Evolutionary conservation across 2,113 vertebrate genomes (phyloP), one percentile per base, ranked within the genome.

Genomic region (Neotoma lepida): DNA sequence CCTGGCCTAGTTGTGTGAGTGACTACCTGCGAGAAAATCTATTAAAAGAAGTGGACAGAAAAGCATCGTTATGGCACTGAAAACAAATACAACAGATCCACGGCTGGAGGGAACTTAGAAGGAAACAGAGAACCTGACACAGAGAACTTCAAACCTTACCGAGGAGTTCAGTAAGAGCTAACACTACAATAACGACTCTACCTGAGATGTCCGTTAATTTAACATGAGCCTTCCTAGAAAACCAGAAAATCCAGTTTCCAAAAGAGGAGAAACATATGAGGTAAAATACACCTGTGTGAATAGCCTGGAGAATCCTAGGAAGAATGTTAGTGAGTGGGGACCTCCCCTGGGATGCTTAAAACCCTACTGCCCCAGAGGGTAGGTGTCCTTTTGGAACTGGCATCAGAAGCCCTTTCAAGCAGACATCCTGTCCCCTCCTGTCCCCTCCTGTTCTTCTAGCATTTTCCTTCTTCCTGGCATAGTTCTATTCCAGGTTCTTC

Each of bases 101-200:
- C 71, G 10, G 17, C 20, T 30, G 49, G 41, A 86, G 93, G 20
- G 10, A 28, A 70, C 39, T 86, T 24, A 66, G 49, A 86, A 41
- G 77, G 58, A 80, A 30, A 71, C 6, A 1, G 44, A 35, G 41
- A 70, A 61, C 61, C 30, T 76, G 80, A 39, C 46, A 41, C 74
- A 51, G 91, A 88, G 91, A 94, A 51, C 6, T 39, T 90, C 61
- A 81, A 92, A 54, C 26, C 22, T 77, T 58, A 39, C 63, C 33
- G 46, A 46, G 30, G 63, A 26, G 22, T 7, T 76, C 70, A 39
- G 61, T 9, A n/a, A 88, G 4, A 89, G 35, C 51, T 28, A 46
- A 64, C 41, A 61, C 39, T 61, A 0, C 26, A 77, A 35, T 17
- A 88, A 35, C 3, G 41, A 71, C 35, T 61, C 58, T 4, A 20